Conservation (phyloP, 2,113 vertebrate genomes). For the Datnioides undecimradiatus region DNA sequence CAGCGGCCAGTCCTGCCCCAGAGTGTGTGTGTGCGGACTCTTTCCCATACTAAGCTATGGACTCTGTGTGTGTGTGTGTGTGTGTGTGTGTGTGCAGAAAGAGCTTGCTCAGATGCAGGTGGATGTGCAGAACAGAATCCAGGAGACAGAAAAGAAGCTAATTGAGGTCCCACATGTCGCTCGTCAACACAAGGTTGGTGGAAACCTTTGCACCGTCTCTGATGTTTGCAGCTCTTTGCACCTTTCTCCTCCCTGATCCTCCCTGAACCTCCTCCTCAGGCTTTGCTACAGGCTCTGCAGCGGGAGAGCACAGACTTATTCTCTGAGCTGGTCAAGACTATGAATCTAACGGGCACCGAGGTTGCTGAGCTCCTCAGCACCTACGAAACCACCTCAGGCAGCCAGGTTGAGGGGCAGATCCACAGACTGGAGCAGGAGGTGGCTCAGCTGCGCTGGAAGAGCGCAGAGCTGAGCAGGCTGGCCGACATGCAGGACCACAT, state of each 20-base stretch:
- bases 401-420: slow-evolving; percentile 61
- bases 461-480: slow-evolving; percentile 74
- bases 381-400: slow-evolving; percentile 66
- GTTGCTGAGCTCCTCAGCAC: slow-evolving; percentile 68
- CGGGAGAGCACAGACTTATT: slow-evolving; percentile 72
- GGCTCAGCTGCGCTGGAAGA: slow-evolving; percentile 65
- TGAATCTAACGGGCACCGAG: slow-evolving; percentile 69
- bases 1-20: no score
- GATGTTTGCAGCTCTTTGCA: not conserved
- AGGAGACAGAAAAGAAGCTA: slow-evolving; percentile 69
- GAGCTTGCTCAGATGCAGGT: slow-evolving; percentile 74
- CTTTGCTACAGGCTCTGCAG: slow-evolving; percentile 73
- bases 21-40: not conserved
- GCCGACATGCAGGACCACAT: slow-evolving; percentile 71
- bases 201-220: not conserved
- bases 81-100: slow-evolving; percentile 60
- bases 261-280: slow-evolving; percentile 50
- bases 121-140: slow-evolving; percentile 68
- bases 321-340: slow-evolving; percentile 55
- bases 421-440: slow-evolving; percentile 79
- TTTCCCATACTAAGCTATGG: not conserved
- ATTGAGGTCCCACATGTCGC: slow-evolving; percentile 71
- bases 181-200: slow-evolving; percentile 73
- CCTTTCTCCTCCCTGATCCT: not conserved
- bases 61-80: not conserved